phyloP scores from a whole-genome alignment of 2,797 vertebrate species.

The Helarctos malayanus region DNA sequence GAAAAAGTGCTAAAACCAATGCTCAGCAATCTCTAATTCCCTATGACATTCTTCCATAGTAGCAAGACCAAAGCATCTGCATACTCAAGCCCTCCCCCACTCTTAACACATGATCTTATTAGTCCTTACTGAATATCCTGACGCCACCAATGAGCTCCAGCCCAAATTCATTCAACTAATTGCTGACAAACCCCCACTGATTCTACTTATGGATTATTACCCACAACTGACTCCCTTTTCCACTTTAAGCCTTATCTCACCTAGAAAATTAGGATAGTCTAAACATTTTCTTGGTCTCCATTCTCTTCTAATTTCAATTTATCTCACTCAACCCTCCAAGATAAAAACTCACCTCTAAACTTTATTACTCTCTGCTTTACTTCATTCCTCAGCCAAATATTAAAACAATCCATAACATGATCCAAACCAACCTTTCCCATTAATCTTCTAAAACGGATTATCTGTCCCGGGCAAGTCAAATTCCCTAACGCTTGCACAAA shows the following conservation, averaged over 20 bases:
- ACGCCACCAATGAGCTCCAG: not conserved
- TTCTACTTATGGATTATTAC: not conserved
- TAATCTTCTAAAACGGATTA: constrained; percentile 18
- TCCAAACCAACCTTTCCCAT: constrained; percentile 22
- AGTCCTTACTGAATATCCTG: not conserved
- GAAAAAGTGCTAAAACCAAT: not conserved
- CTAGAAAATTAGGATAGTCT: constrained; percentile 29
- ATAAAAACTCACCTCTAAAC: constrained; percentile 32
- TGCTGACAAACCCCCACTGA: not conserved
- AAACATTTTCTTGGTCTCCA: not conserved
- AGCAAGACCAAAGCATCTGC: not conserved
- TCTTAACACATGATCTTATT: not conserved
- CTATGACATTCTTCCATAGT: not conserved
- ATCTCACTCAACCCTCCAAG: not conserved
- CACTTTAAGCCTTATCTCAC: not conserved
- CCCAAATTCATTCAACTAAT: not conserved
- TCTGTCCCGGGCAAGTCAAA: not conserved
- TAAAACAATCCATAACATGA: not conserved
- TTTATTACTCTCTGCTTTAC: constrained; percentile 20
- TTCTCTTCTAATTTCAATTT: not conserved
- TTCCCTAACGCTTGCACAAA: constrained; percentile 19
- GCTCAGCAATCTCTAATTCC: not conserved
- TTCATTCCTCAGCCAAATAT: constrained; percentile 25
- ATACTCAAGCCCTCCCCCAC: not conserved
- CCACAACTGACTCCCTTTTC: not conserved